Conservation (phyloP, 2,797 vertebrate species). For the Eupleurogrammus muticus region DNA sequence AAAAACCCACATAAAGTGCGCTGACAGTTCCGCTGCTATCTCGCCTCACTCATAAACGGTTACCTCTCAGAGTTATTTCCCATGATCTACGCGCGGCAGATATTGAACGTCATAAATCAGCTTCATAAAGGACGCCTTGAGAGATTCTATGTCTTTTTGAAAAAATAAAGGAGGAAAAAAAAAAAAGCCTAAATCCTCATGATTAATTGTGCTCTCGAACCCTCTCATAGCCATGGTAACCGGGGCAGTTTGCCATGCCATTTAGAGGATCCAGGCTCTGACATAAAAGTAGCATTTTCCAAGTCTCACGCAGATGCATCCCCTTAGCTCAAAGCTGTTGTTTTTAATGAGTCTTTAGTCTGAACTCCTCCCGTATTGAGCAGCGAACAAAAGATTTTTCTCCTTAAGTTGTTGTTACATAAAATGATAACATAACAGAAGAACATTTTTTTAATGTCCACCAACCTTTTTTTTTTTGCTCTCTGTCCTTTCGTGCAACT, state of each 20-base stretch:
- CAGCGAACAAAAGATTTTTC: slow-evolving; percentile 10
- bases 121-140: slow-evolving; percentile 67
- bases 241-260: slow-evolving; percentile 77
- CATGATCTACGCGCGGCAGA: slow-evolving; percentile 61
- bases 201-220: slow-evolving; percentile 82
- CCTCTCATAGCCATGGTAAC: slow-evolving; percentile 83
- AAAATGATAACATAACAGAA: slow-evolving; percentile 19
- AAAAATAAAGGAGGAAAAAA: slow-evolving; percentile 58
- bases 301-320: slow-evolving; percentile 64
- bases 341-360: slow-evolving; percentile 13
- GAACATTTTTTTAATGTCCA: slow-evolving; percentile 11
- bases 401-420: slow-evolving; percentile 4
- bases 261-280: slow-evolving; percentile 73
- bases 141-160: slow-evolving; percentile 64
- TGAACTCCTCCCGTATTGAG: background rate
- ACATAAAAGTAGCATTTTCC: slow-evolving; percentile 75
- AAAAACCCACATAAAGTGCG: slow-evolving; percentile 21
- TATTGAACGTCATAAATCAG: slow-evolving; percentile 79
- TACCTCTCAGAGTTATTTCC: slow-evolving; percentile 43
- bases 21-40: slow-evolving; percentile 8
- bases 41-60: slow-evolving; percentile 34
- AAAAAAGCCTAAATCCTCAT: slow-evolving; percentile 79
- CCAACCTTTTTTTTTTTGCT: background rate
- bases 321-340: slow-evolving; percentile 36
- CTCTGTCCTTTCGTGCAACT: background rate